phyloP scores from a whole-genome alignment of 2,888 invertebrate species.

The Esperia sulphurella region DNA sequence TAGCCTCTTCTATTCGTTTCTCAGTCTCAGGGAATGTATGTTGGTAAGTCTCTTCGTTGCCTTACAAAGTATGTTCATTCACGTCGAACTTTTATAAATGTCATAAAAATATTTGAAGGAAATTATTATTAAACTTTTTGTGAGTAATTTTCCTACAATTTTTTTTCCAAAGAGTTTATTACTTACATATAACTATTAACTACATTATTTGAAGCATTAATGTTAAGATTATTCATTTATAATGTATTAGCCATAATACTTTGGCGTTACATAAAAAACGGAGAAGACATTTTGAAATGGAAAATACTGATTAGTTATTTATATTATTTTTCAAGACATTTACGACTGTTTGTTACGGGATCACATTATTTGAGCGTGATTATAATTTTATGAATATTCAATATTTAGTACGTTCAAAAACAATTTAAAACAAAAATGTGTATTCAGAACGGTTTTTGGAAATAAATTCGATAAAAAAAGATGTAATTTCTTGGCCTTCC shows the following conservation, averaged over 20 bases:
- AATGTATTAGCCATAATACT: slow-evolving; percentile 10
- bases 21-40: slow-evolving; percentile 78
- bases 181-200: slow-evolving; percentile 3
- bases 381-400: background rate
- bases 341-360: background rate
- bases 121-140: slow-evolving; percentile 30
- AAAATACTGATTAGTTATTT: background rate
- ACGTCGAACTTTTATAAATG: slow-evolving; percentile 52
- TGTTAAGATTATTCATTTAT: slow-evolving; percentile 22
- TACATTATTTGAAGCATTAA: slow-evolving; percentile 57
- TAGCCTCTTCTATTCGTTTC: slow-evolving; percentile 64
- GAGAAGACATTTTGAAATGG: slow-evolving; percentile 1
- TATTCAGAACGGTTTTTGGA: background rate
- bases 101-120: slow-evolving; percentile 71
- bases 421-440: background rate
- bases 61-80: slow-evolving; percentile 67
- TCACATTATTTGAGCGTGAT: slow-evolving; percentile 6
- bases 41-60: slow-evolving; percentile 78
- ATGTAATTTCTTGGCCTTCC: background rate
- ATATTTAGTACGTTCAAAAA: no score
- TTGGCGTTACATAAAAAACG: background rate
- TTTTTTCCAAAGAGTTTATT: slow-evolving; percentile 29
- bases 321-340: background rate
- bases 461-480: background rate
- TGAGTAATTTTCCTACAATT: slow-evolving; percentile 36